phyloP scores from a whole-genome alignment of 2,888 invertebrate species.

The Teinopalpus imperialis region DNA sequence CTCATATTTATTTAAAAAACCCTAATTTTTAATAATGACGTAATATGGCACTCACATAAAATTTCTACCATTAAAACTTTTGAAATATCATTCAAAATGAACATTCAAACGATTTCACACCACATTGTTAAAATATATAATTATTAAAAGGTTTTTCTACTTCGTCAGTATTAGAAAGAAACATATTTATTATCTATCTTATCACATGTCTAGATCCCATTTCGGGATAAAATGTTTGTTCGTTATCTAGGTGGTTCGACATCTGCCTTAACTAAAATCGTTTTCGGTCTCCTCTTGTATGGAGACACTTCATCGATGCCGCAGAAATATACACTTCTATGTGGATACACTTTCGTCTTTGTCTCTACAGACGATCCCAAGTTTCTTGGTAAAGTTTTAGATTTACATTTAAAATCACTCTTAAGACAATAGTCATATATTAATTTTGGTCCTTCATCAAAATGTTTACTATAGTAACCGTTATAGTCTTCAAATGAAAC shows the following conservation, averaged over 20 bases:
- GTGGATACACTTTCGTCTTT: slow-evolving; percentile 51
- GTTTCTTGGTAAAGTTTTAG: slow-evolving; percentile 67
- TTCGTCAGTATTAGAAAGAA: background rate
- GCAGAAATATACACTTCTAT: slow-evolving; percentile 63
- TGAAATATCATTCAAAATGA: slow-evolving; percentile 2
- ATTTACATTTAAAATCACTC: slow-evolving; percentile 59
- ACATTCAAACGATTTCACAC: background rate
- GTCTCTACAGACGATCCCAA: slow-evolving; percentile 59
- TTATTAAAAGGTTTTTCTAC: slow-evolving; percentile 13
- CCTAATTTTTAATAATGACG: background rate
- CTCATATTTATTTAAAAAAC: background rate
- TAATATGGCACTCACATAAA: background rate
- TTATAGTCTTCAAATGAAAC: slow-evolving; percentile 59
- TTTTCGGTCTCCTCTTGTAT: slow-evolving; percentile 41
- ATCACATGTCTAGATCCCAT: slow-evolving; percentile 18
- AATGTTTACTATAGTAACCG: slow-evolving; percentile 67
- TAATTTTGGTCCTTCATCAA: slow-evolving; percentile 61
- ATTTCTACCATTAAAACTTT: slow-evolving; percentile 1
- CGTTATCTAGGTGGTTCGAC: slow-evolving; percentile 70
- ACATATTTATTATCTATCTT: slow-evolving; percentile 22
- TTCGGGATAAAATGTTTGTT: slow-evolving; percentile 31
- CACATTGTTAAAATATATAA: slow-evolving; percentile 12
- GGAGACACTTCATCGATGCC: slow-evolving; percentile 49
- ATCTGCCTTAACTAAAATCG: slow-evolving; percentile 62
- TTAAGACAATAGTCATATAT: slow-evolving; percentile 71